phyloP scores from a whole-genome alignment of 2,888 invertebrate genomes.

The Therioaphis trifolii region DNA sequence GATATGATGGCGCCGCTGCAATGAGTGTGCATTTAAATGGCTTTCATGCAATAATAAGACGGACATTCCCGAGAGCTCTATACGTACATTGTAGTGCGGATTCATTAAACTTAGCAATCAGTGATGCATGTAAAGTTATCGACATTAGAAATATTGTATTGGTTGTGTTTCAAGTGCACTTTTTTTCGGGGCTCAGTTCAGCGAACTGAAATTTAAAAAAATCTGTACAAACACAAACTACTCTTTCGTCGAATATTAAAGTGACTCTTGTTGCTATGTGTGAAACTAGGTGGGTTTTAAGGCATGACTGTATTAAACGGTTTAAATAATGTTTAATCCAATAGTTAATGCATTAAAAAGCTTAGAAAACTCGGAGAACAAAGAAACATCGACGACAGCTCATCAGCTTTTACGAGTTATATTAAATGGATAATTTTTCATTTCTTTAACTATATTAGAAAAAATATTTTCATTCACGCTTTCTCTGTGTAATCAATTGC shows the following conservation, averaged over 20 bases:
- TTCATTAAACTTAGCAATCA: no score
- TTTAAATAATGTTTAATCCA: no score
- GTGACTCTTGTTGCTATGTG: constrained; percentile 5
- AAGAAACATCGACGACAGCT: no score
- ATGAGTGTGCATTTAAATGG: constrained; percentile 22
- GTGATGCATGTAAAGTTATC: not conserved
- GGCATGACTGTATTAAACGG: not conserved
- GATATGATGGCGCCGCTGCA: not conserved
- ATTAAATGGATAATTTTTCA: constrained; percentile 30
- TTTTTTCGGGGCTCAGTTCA: constrained; percentile 34
- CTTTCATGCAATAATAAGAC: not conserved
- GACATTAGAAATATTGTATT: constrained; percentile 22
- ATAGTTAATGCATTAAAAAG: no score
- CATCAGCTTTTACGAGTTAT: constrained; percentile 23
- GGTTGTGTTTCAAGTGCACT: constrained; percentile 23
- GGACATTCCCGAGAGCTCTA: not conserved
- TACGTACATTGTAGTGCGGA: constrained; percentile 20
- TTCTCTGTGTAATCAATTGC: constrained; percentile 36
- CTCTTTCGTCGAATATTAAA: constrained; percentile 18
- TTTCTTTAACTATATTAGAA: constrained; percentile 17
- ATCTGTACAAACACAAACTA: constrained; percentile 26
- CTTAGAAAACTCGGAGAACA: no score
- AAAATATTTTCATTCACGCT: constrained; percentile 26
- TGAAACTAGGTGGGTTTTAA: not conserved
- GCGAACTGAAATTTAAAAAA: constrained; percentile 41